A percentile compares a stretch with the other conserved stretches of the same genome.
Evolutionary conservation across 2,113 vertebrate genomes (phyloP).

Genomic region (Osmerus mordax): DNA sequence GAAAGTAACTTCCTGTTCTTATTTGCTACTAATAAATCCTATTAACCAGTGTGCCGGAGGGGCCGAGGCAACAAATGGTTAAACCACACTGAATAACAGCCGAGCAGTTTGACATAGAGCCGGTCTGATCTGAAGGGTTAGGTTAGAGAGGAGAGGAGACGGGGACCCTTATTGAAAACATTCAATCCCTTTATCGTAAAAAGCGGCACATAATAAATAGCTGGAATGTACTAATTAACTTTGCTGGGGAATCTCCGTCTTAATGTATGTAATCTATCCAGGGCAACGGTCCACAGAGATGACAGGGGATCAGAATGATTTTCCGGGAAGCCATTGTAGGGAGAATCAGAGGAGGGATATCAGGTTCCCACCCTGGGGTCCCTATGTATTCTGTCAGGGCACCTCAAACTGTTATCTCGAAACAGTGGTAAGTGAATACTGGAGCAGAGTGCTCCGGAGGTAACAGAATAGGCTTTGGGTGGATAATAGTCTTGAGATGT

Average conservation of each 20-base stretch:
- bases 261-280: slow-evolving; percentile 24
- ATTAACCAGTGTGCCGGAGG: slow-evolving; percentile 35
- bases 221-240: slow-evolving; percentile 11
- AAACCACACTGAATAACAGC: slow-evolving; percentile 5
- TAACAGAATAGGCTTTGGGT: slow-evolving; percentile 41
- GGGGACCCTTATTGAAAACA: slow-evolving; percentile 1
- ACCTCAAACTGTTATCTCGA: slow-evolving; percentile 40
- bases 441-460: slow-evolving; percentile 19
- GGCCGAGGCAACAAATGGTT: slow-evolving; percentile 17
- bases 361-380: slow-evolving; percentile 49
- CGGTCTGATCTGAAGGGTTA: neutral
- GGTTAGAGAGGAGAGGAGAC: neutral
- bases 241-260: slow-evolving; percentile 6
- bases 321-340: slow-evolving; percentile 16
- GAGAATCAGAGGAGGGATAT: slow-evolving; percentile 39
- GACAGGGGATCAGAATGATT: slow-evolving; percentile 46
- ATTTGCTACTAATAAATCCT: slow-evolving; percentile 42
- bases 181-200: slow-evolving; percentile 12
- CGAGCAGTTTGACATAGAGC: neutral
- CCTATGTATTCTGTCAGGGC: slow-evolving; percentile 22
- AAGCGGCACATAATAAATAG: slow-evolving; percentile 4
- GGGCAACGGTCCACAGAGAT: slow-evolving; percentile 15
- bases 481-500: slow-evolving; percentile 20
- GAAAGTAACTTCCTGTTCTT: slow-evolving; percentile 39
- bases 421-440: slow-evolving; percentile 41